Percentiles rank a stretch among this genome's conserved stretches.
phyloP scores from a whole-genome alignment of 2,888 invertebrate genomes.

The Mesorhabditis spiculigera region DNA sequence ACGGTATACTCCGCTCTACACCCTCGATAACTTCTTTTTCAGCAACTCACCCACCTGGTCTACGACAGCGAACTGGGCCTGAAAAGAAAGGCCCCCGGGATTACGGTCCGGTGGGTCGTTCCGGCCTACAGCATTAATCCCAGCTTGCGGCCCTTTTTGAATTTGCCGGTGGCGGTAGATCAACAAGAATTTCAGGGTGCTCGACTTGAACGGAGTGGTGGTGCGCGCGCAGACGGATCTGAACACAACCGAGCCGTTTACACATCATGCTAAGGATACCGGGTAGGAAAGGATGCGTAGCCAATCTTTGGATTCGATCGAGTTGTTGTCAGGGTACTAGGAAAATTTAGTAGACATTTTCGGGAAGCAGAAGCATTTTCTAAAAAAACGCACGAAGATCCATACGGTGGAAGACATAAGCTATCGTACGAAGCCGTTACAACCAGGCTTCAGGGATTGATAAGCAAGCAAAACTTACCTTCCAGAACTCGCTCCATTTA shows the following conservation, averaged over 20 bases:
- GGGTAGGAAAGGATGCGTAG: slow-evolving; percentile 21
- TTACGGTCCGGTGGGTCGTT: slow-evolving; percentile 18
- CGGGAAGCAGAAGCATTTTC: too few relatives aligned
- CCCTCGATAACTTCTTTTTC: slow-evolving; percentile 10
- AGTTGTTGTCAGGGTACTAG: too few relatives aligned
- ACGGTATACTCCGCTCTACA: slow-evolving; percentile 16
- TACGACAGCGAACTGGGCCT: slow-evolving; percentile 37
- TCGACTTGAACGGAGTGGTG: slow-evolving; percentile 43
- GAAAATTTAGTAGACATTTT: too few relatives aligned
- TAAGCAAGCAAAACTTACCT: not conserved
- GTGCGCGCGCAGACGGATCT: slow-evolving; percentile 38
- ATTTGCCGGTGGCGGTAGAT: slow-evolving; percentile 12
- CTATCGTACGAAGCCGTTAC: too few relatives aligned
- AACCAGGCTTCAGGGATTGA: not conserved
- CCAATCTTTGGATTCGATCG: too few relatives aligned
- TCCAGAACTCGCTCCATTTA: slow-evolving; percentile 38
- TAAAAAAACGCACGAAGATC: too few relatives aligned
- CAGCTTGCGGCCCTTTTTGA: not conserved
- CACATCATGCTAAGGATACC: slow-evolving; percentile 39
- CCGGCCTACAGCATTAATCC: not conserved
- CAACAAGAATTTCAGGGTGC: slow-evolving; percentile 12
- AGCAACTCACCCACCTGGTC: slow-evolving; percentile 39
- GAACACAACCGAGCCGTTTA: slow-evolving; percentile 45
- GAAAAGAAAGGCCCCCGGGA: slow-evolving; percentile 24
- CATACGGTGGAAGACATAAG: too few relatives aligned